Base-by-base conservation (phyloP, 1,140 invertebrate genomes). In the Drosophila prosaltans region DNA sequence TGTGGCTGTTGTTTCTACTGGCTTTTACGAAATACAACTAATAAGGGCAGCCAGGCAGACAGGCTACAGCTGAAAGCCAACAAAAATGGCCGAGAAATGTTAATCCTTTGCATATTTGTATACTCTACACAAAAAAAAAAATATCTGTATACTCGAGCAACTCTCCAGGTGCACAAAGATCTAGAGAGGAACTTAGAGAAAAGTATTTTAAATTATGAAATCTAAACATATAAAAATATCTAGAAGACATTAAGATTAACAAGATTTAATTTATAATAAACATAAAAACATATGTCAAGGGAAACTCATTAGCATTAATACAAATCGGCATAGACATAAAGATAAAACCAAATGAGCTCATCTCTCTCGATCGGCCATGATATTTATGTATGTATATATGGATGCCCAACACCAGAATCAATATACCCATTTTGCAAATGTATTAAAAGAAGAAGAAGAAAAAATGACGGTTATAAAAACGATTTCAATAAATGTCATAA, bases 401-500 rank as follows among this genome's bases (percentile, higher is more conserved):
- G 32, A 36, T 7, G 32, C 32, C 32, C 6, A 36, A 36, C 6
- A 48, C 2, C 7, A 24, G 24, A 51, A 51, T 51, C 7, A 9
- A 51, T 51, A 51, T 26, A 26, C 8, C 8, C 45, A 10, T 51
- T 26, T 26, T 26, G 11, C n/a, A 5, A n/a, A n/a, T 43, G 8
- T 5, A 7, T 3, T 5, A 24, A 24, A 24, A 0, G 2, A 9
- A 24, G 3, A 51, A 11, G 2, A 51, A 51, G 3, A 24, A 51
- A 36, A 16, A 51, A 69, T 64, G 62, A 58, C 73, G 73, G 75
- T 76, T 76, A 36, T 51, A 51, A 69, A 76, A 69, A 58, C 73
- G 73, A 76, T 76, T 76, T 76, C 74, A 76, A 76, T 76, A 76
- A 76, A 76, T 76, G 74, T 77, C 74, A 76, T 76, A 76, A 76